Conservation (phyloP, 2,797 vertebrate species). For the Enteromius thamalakanensis region DNA sequence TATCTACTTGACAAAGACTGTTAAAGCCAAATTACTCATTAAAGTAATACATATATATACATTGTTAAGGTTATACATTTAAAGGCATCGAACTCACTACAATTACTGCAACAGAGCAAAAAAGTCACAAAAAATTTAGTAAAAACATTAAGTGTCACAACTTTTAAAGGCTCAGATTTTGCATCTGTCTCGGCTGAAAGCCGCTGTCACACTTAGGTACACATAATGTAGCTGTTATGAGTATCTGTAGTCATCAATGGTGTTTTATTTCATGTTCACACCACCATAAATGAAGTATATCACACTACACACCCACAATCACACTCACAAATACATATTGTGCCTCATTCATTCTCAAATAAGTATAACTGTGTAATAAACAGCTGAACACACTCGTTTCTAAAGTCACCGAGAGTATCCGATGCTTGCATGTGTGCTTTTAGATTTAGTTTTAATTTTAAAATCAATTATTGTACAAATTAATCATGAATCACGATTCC, state of each 20-base stretch:
- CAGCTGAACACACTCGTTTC: background rate
- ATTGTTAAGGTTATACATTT: background rate
- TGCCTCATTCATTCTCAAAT: background rate
- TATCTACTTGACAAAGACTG: background rate
- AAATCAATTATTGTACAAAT: background rate
- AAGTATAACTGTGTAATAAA: background rate
- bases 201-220: background rate
- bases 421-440: background rate
- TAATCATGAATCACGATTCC: background rate
- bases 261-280: conserved; percentile 21
- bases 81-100: background rate
- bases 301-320: background rate
- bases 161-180: background rate
- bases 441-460: background rate
- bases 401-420: background rate
- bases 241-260: background rate
- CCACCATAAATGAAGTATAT: conserved; percentile 25
- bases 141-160: background rate
- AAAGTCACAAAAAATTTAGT: background rate
- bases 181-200: background rate
- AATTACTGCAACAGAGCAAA: background rate
- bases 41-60: too few relatives aligned
- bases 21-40: background rate
- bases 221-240: background rate
- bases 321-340: background rate